These are phyloP conservation scores for Epistrophella euchroma DNA, from an alignment of 2,888 invertebrate genomes.

Conservation along the genomic window DNA sequence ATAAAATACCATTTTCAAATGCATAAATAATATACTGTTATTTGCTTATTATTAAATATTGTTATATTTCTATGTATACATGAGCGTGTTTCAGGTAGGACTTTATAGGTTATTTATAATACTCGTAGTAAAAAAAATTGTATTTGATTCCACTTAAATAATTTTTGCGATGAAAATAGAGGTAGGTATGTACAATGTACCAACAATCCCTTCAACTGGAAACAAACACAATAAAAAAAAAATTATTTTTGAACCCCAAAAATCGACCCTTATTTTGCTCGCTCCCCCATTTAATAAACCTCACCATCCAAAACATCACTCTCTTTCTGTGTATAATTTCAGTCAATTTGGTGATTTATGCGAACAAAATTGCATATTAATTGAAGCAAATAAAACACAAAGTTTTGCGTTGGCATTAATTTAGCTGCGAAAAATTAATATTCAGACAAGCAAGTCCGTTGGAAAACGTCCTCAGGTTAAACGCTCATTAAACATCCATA, in stretches of 20 bases:
- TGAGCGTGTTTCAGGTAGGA: not conserved
- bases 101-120: not conserved
- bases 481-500: slow-evolving; percentile 35
- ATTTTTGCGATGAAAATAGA: slow-evolving; percentile 23
- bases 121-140: not conserved
- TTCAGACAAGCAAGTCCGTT: slow-evolving; percentile 40
- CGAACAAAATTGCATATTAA: slow-evolving; percentile 67
- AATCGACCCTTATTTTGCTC: slow-evolving; percentile 17
- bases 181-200: not conserved
- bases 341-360: slow-evolving; percentile 55
- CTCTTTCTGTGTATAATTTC: slow-evolving; percentile 32
- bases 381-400: slow-evolving; percentile 64
- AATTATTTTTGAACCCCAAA: not conserved
- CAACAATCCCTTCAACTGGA: not conserved
- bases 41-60: not conserved
- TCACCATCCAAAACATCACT: slow-evolving; percentile 1
- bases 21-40: not conserved
- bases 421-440: slow-evolving; percentile 51
- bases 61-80: slow-evolving; percentile 27
- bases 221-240: not conserved
- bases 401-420: slow-evolving; percentile 62
- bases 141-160: slow-evolving; percentile 11
- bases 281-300: slow-evolving; percentile 13
- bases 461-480: slow-evolving; percentile 46
- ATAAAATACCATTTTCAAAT: slow-evolving; percentile 34